phyloP scores from a whole-genome alignment of 2,797 vertebrate species.

The Bovichtus variegatus region DNA sequence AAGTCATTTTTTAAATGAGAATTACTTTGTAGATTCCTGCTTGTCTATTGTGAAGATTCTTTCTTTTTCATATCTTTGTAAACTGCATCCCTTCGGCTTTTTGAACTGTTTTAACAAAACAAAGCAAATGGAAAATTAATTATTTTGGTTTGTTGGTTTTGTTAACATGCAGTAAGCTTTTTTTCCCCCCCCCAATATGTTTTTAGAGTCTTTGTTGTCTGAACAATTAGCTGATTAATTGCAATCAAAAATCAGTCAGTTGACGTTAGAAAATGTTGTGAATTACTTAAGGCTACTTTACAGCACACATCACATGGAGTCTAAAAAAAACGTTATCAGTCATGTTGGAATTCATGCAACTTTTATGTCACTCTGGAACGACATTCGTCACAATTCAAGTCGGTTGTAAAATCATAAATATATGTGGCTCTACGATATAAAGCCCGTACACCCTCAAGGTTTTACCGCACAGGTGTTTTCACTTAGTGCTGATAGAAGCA shows the following conservation, averaged over 20 bases:
- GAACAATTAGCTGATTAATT: not conserved
- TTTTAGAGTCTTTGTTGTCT: constrained; percentile 1
- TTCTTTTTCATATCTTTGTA: not conserved
- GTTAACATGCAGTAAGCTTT: not conserved
- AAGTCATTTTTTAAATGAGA: constrained; percentile 21
- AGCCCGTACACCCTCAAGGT: not conserved
- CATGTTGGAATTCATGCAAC: no score
- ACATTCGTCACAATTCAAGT: no score
- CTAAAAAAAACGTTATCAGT: no score
- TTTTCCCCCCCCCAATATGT: not conserved
- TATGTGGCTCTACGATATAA: not conserved
- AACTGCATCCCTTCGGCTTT: not conserved
- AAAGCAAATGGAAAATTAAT: not conserved
- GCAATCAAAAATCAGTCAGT: not conserved
- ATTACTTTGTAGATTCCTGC: not conserved
- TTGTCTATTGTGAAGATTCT: not conserved
- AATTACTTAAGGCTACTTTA: no score
- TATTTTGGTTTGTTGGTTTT: no score
- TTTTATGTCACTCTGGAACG: no score
- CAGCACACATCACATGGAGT: no score
- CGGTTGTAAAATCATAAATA: not conserved
- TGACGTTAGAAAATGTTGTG: no score
- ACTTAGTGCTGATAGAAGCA: not conserved
- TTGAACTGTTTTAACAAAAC: not conserved
- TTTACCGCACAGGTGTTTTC: not conserved